Evolutionary conservation across 2,113 vertebrate genomes (phyloP).

Genomic region (Urocynchramus pylzowi): DNA sequence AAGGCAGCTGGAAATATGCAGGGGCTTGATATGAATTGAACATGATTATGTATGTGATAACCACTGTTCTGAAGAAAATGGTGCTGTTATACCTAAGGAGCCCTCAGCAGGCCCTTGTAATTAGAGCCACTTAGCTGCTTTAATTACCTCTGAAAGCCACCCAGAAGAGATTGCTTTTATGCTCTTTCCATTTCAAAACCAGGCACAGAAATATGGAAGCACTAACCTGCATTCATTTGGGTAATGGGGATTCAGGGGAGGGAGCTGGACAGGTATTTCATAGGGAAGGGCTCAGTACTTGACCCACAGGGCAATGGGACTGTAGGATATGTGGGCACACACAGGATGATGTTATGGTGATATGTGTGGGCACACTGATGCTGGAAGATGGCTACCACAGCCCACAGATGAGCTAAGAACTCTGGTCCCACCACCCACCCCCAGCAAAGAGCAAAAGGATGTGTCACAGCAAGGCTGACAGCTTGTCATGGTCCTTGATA

Average conservation of each 20-base stretch:
- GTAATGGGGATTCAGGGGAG: neutral
- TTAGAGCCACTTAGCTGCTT: neutral
- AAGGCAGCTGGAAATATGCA: neutral
- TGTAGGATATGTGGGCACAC: neutral
- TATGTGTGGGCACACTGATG: neutral
- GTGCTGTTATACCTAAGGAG: neutral
- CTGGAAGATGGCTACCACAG: neutral
- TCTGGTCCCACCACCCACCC: neutral
- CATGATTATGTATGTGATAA: conserved; percentile 27
- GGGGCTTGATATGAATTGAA: neutral
- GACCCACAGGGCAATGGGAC: rapidly evolving
- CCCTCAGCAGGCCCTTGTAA: neutral
- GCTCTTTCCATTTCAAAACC: neutral
- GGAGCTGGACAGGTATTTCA: neutral
- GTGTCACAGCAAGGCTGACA: neutral
- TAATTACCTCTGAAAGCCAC: conserved; percentile 19
- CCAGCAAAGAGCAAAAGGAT: neutral
- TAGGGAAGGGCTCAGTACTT: neutral
- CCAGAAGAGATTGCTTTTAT: neutral
- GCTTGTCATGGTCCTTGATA: neutral
- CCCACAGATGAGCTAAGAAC: neutral
- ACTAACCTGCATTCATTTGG: neutral
- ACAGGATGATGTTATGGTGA: neutral
- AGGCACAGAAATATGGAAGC: neutral
- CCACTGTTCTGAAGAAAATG: conserved; percentile 6